Base-by-base conservation (phyloP, 1,140 invertebrate species). In the Diorhabda elongata region DNA sequence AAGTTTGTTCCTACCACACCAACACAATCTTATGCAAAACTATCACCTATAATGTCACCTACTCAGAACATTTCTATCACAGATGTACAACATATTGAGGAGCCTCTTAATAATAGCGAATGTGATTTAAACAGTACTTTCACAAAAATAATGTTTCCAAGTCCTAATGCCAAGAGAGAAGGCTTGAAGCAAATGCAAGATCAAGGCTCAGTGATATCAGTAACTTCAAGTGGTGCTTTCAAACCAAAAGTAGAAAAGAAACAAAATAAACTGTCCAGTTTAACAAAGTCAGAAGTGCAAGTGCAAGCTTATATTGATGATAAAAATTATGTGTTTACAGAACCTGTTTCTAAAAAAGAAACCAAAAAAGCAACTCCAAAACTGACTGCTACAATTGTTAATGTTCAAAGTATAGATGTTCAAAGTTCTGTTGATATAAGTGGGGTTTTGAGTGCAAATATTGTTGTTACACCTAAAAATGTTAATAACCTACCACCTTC, bases 221-320 rank as follows among this genome's bases (percentile, higher is more conserved):
- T 81, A 3, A 81, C 80, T 4, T 79, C 80, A 5, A 81, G 80
- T 67, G 80, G 80, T 11, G 78, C 74, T 9, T 80, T 81, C 62
- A 72, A 79, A 26, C 71, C 70, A 5, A 75, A 74, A 70, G 72
- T 75, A 72, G 70, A 82, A 77, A 71, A 73, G 75, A 66, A 75
- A 57, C 59, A 60, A 6, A 74, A 77, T 58, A 69, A 84, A 3
- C 82, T 82, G 66, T 83, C 84, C 66, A 88, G 87, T 69, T 74
- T 89, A 71, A 87, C 86, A 2, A 88, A 88, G 76, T 80, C 79
- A 2, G 80, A 79, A 65, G 71, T 81, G 42, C 79, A 80, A 44
- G 75, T 81, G 3, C 76, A 81, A 61, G 77, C 76, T 6, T 81
- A 79, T 56, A 74, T 78, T 5, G 77, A 74, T 65, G 73, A 71